Conservation (phyloP, 2,888 invertebrate species). For the Hololepta plana region DNA sequence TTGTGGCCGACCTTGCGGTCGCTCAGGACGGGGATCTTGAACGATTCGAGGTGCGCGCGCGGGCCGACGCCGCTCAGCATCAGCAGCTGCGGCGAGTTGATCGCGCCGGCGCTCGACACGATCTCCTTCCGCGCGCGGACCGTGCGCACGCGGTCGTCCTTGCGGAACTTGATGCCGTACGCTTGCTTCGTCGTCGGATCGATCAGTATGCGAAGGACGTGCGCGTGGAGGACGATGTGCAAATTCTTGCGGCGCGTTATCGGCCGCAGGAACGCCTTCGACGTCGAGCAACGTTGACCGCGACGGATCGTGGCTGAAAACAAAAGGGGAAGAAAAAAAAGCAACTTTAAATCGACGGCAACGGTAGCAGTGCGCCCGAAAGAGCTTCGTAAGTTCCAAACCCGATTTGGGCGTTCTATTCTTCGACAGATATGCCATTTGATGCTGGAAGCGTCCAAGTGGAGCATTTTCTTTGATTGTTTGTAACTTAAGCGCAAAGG, state of each 20-base stretch:
- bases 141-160: slow-evolving; percentile 40
- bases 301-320: slow-evolving; percentile 50
- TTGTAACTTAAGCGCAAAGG: too few relatives aligned
- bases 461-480: too few relatives aligned
- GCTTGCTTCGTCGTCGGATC: slow-evolving; percentile 50
- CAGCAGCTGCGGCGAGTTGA: slow-evolving; percentile 75
- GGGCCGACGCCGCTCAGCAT: slow-evolving; percentile 86
- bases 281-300: slow-evolving; percentile 71
- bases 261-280: slow-evolving; percentile 74
- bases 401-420: too few relatives aligned
- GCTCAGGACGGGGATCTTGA: slow-evolving; percentile 53
- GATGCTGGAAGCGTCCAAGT: too few relatives aligned
- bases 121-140: slow-evolving; percentile 65
- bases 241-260: slow-evolving; percentile 59
- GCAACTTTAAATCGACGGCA: too few relatives aligned
- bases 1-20: slow-evolving; percentile 64
- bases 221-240: slow-evolving; percentile 61
- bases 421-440: too few relatives aligned
- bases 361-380: too few relatives aligned
- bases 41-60: slow-evolving; percentile 49
- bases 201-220: slow-evolving; percentile 48
- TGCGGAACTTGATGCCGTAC: slow-evolving; percentile 55
- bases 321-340: too few relatives aligned
- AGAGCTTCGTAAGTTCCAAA: too few relatives aligned
- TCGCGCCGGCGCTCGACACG: slow-evolving; percentile 70